Conservation (phyloP, 2,888 invertebrate genomes). For the Chymomyza amoena region DNA sequence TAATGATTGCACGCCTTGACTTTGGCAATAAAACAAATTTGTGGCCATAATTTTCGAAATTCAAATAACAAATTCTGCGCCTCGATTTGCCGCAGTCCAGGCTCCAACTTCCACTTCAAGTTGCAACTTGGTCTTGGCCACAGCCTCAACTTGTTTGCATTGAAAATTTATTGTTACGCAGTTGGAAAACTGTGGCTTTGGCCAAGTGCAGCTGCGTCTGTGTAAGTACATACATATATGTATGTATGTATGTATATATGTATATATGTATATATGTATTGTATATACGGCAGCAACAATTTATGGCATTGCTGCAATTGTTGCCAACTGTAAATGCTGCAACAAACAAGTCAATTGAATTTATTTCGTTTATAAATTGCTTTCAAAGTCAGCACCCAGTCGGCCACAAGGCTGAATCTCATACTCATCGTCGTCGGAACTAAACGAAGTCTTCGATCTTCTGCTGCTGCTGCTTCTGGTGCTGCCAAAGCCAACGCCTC, state of each 20-base stretch:
- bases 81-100: conserved; percentile 15
- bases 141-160: conserved; percentile 67
- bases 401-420: neutral
- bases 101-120: neutral
- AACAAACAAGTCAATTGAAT: conserved; percentile 74
- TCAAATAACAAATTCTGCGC: conserved; percentile 67
- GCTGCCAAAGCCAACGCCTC: conserved; percentile 14
- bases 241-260: conserved; percentile 33
- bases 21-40: conserved; percentile 74
- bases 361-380: conserved; percentile 74
- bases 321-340: conserved; percentile 73
- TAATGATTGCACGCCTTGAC: conserved; percentile 74
- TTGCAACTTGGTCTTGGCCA: conserved; percentile 1
- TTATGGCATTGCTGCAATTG: conserved; percentile 73
- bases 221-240: conserved; percentile 9
- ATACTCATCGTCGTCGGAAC: neutral
- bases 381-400: conserved; percentile 22
- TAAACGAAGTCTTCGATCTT: neutral
- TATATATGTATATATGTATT: conserved; percentile 27
- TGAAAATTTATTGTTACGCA: conserved; percentile 73
- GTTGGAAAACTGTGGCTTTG: conserved; percentile 53
- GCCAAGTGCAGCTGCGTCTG: neutral
- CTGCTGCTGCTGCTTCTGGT: neutral
- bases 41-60: conserved; percentile 73
- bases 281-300: conserved; percentile 53